phyloP scores from a whole-genome alignment of 2,888 invertebrate genomes.

The Polydrusus tereticollis region DNA sequence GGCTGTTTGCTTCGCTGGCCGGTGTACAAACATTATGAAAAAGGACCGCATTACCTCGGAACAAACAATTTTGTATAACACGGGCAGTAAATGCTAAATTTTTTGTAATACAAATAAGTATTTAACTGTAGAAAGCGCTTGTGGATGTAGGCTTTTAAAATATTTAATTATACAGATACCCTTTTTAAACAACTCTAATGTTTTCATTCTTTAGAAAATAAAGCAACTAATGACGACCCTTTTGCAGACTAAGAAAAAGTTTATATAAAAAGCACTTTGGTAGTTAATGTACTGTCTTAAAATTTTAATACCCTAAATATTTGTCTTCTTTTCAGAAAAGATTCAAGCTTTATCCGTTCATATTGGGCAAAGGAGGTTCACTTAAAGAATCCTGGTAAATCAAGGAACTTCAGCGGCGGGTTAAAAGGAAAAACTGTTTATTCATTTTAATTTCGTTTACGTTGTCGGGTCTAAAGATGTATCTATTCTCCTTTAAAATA shows the following conservation, averaged over 20 bases:
- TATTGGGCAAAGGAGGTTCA: constrained; percentile 20
- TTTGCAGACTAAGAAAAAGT: constrained; percentile 9
- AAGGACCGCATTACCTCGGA: no score
- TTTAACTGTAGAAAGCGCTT: background rate
- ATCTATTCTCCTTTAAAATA: no score
- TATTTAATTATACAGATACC: background rate
- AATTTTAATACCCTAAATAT: constrained; percentile 38
- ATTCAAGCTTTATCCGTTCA: constrained; percentile 23
- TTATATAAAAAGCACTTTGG: constrained; percentile 26
- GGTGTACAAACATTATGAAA: no score
- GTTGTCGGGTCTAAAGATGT: no score
- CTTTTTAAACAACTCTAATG: background rate
- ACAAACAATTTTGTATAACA: no score
- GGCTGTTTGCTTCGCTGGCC: no score
- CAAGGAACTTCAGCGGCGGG: background rate
- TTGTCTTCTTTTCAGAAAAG: constrained; percentile 26
- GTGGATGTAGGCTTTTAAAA: background rate
- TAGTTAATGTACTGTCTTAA: constrained; percentile 33
- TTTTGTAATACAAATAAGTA: no score
- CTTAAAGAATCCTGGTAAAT: constrained; percentile 28
- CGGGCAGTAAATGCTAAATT: no score
- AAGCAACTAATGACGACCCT: background rate
- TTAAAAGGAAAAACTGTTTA: background rate
- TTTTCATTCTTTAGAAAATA: background rate
- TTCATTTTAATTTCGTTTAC: background rate